phyloP scores from a whole-genome alignment of 2,888 invertebrate species.

The Alsophila aescularia region DNA sequence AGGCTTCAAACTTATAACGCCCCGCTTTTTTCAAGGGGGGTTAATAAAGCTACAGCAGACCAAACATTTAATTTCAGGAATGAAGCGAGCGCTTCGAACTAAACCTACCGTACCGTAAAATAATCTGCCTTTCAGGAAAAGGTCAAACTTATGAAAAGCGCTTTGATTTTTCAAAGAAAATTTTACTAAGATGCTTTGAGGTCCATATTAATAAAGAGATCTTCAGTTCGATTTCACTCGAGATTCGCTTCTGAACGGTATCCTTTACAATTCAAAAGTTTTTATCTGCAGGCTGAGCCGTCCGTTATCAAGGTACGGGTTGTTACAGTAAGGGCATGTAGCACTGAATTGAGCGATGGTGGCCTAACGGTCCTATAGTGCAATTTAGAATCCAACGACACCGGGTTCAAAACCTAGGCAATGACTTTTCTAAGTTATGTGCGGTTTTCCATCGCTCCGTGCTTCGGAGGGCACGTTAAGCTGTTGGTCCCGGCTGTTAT shows the following conservation, averaged over 20 bases:
- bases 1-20: no score
- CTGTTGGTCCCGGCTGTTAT: no score
- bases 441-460: no score
- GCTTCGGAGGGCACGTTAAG: no score
- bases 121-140: constrained; percentile 8
- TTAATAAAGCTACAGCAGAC: background rate
- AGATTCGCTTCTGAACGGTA: constrained; percentile 18
- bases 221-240: constrained; percentile 20
- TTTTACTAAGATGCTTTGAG: constrained; percentile 15
- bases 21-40: no score
- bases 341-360: no score
- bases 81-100: background rate
- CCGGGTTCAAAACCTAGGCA: no score
- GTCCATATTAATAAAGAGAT: constrained; percentile 27
- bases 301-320: constrained; percentile 6
- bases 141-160: constrained; percentile 21
- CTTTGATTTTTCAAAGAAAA: constrained; percentile 15
- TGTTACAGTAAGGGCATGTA: background rate
- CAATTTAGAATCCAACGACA: no score
- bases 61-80: background rate
- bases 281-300: constrained; percentile 18
- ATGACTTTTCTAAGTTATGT: no score
- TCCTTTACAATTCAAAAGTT: constrained; percentile 28
- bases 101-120: constrained; percentile 3
- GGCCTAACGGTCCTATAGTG: no score